These are phyloP conservation scores for Xanthorhoe designata DNA, from an alignment of 2,888 invertebrate genomes.

Conservation along the genomic window DNA sequence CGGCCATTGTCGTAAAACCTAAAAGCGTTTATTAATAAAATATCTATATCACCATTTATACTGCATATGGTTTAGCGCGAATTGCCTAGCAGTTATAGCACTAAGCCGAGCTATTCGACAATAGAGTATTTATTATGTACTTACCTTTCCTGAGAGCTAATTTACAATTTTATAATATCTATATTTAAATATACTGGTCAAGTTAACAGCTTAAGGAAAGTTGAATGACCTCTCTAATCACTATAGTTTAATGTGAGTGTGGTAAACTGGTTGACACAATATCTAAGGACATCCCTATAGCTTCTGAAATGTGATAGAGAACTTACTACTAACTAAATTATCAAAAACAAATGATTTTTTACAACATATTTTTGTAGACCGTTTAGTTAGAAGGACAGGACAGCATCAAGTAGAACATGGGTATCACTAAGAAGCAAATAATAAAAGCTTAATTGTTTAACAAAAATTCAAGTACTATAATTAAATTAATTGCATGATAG, in stretches of 20 bases:
- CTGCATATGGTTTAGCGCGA: conserved; percentile 5
- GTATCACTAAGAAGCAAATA: neutral
- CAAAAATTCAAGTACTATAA: neutral
- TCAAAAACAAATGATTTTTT: too few species aligned
- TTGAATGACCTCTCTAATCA: conserved; percentile 2
- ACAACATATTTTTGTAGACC: neutral
- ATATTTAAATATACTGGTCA: conserved; percentile 37
- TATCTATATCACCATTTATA: neutral
- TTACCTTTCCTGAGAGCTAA: too few species aligned
- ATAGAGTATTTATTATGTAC: neutral
- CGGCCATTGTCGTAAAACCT: conserved; percentile 52
- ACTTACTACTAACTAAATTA: too few species aligned
- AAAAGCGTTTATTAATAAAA: conserved; percentile 24
- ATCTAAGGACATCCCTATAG: neutral
- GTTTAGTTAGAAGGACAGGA: too few species aligned
- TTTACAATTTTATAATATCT: conserved; percentile 34
- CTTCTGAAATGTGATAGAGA: too few species aligned
- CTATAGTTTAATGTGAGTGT: conserved; percentile 3
- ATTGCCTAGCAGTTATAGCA: neutral
- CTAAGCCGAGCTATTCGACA: neutral
- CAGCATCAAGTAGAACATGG: too few species aligned
- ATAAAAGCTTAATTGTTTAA: neutral
- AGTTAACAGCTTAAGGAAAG: conserved; percentile 11
- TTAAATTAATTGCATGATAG: conserved; percentile 59
- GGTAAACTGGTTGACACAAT: neutral